A percentile compares a stretch with the other conserved stretches of the same genome.
These are phyloP conservation scores for Trissolcus brochymenae DNA, from an alignment of 2,888 invertebrate species.

Conservation along the genomic window DNA sequence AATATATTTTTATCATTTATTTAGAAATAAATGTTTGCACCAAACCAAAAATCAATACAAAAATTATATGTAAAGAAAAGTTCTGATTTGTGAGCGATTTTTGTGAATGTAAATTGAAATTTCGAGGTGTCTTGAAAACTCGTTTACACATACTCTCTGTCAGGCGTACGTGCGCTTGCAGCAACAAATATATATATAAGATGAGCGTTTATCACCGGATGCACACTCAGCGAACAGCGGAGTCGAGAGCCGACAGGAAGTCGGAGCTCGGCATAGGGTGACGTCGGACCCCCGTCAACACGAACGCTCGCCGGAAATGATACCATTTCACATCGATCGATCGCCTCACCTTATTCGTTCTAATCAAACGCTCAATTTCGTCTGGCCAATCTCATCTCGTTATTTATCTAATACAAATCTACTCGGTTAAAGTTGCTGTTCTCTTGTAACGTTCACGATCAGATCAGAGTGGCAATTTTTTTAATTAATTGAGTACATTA, in stretches of 20 bases:
- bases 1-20: too few relatives aligned
- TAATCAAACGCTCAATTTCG: constrained; percentile 32
- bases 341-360: constrained; percentile 39
- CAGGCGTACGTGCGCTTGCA: too few relatives aligned
- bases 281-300: constrained; percentile 57
- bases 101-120: not conserved
- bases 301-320: constrained; percentile 55
- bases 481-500: not conserved
- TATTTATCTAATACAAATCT: not conserved
- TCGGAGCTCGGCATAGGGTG: constrained; percentile 56
- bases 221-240: constrained; percentile 57
- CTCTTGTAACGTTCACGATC: too few relatives aligned
- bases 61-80: too few relatives aligned
- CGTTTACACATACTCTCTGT: not conserved
- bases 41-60: too few relatives aligned
- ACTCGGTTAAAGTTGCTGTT: not conserved
- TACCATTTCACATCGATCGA: constrained; percentile 58
- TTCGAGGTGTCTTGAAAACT: not conserved
- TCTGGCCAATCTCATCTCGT: constrained; percentile 13
- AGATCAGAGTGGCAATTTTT: not conserved
- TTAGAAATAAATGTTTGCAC: too few relatives aligned
- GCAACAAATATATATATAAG: constrained; percentile 52
- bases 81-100: too few relatives aligned
- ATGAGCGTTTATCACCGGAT: constrained; percentile 57
- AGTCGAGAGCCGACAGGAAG: constrained; percentile 59